Evolutionary conservation across 92 coral and sea anemone species (phyloP).

Genomic region (Phenganax stokvisi): DNA sequence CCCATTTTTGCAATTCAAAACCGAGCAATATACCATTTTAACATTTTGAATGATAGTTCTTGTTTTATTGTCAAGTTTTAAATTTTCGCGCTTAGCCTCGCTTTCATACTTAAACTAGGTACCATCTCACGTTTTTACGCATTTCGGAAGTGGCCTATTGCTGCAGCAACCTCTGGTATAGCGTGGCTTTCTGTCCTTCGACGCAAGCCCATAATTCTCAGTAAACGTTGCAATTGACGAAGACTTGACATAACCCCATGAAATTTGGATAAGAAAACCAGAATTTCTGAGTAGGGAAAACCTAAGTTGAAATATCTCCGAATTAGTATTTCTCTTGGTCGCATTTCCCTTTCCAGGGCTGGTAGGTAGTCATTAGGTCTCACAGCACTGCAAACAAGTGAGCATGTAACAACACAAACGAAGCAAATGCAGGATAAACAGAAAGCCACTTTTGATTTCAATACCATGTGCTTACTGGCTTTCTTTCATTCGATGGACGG

Average conservation of each 20-base stretch:
- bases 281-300: neutral
- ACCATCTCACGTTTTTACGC: too few species aligned
- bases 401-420: too few species aligned
- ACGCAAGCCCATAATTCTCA: constrained; percentile 12
- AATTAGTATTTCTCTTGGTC: neutral
- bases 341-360: neutral
- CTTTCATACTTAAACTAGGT: too few species aligned
- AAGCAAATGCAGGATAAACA: neutral
- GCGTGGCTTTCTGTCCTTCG: neutral
- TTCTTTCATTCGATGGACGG: neutral
- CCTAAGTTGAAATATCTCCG: constrained; percentile 1
- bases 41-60: too few species aligned
- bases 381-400: too few species aligned
- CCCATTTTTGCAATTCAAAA: too few species aligned
- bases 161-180: neutral
- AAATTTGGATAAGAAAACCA: neutral
- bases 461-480: neutral
- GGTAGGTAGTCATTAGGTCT: neutral
- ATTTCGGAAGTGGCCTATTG: too few species aligned
- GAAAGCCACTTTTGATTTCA: neutral
- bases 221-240: neutral
- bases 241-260: neutral
- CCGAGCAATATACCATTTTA: too few species aligned
- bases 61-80: too few species aligned
- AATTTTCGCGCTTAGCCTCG: too few species aligned